A percentile compares a stretch with the other conserved stretches of the same genome.
These are phyloP conservation scores for Drosophila histrio DNA, from an alignment of 2,888 invertebrate species.

Conservation along the genomic window DNA sequence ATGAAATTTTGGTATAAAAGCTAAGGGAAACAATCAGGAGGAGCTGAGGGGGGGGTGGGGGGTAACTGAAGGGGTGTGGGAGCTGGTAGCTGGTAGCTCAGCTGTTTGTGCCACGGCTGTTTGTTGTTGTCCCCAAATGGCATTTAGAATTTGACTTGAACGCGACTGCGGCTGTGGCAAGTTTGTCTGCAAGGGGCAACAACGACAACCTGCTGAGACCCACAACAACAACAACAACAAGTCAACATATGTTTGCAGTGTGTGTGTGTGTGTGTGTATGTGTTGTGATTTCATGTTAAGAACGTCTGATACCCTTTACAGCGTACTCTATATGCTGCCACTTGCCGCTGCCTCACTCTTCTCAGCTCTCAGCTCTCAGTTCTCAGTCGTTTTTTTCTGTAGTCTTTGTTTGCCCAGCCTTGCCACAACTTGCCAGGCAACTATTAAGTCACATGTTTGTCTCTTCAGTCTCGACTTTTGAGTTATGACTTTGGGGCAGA, in stretches of 20 bases:
- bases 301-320: slow-evolving; percentile 66
- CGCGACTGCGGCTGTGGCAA: slow-evolving; percentile 52
- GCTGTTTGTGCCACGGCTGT: slow-evolving; percentile 54
- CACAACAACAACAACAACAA: slow-evolving; percentile 28
- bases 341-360: not conserved
- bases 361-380: not conserved
- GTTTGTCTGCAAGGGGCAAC: slow-evolving; percentile 14
- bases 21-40: not conserved
- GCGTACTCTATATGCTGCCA: not conserved
- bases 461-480: slow-evolving; percentile 63
- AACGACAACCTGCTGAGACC: slow-evolving; percentile 75
- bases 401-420: slow-evolving; percentile 9
- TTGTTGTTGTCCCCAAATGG: slow-evolving; percentile 68
- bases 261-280: slow-evolving; percentile 20
- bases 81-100: slow-evolving; percentile 53
- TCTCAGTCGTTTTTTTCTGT: not conserved
- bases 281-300: slow-evolving; percentile 65
- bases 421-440: slow-evolving; percentile 44
- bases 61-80: no score
- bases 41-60: not conserved
- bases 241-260: slow-evolving; percentile 66
- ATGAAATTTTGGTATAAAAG: slow-evolving; percentile 47
- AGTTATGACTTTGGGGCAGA: slow-evolving; percentile 66
- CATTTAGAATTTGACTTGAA: slow-evolving; percentile 75
- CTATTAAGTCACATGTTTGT: slow-evolving; percentile 81